Conservation (phyloP, 2,797 vertebrate genomes). For the Gambelia wislizenii region DNA sequence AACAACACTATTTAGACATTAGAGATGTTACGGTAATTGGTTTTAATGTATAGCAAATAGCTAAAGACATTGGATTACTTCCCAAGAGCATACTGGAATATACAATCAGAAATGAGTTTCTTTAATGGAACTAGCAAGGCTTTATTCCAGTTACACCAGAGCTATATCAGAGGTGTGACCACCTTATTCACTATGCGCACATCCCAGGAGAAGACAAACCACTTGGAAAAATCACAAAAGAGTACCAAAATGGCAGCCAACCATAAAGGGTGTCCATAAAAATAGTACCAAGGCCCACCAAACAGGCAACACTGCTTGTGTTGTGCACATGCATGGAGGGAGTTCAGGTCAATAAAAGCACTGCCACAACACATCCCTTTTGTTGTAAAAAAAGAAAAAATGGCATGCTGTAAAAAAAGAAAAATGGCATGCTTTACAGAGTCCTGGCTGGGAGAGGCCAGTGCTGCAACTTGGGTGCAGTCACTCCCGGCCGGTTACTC, state of each 20-base stretch:
- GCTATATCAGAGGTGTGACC: not conserved
- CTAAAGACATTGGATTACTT: slow-evolving; percentile 56
- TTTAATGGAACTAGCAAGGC: not conserved
- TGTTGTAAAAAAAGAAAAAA: too few relatives aligned
- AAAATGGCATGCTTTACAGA: too few relatives aligned
- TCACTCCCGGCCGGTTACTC: too few relatives aligned
- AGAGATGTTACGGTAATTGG: slow-evolving; percentile 60
- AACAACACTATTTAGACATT: slow-evolving; percentile 59
- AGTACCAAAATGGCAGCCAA: not conserved
- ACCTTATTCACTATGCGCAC: not conserved
- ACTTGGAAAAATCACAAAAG: not conserved
- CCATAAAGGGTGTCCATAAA: not conserved
- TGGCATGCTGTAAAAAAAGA: too few relatives aligned
- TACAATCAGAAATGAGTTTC: slow-evolving; percentile 44
- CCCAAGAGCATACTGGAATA: slow-evolving; percentile 54
- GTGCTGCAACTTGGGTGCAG: too few relatives aligned
- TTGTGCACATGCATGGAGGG: not conserved
- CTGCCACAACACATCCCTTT: not conserved
- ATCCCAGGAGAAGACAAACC: not conserved
- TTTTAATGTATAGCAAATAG: slow-evolving; percentile 64
- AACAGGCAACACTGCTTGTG: not conserved
- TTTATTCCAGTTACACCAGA: not conserved
- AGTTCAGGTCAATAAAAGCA: not conserved
- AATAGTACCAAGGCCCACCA: not conserved
- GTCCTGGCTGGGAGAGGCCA: too few relatives aligned